Evolutionary conservation across 2,113 vertebrate genomes (phyloP).

Genomic region (Paracanthobrama guichenoti): DNA sequence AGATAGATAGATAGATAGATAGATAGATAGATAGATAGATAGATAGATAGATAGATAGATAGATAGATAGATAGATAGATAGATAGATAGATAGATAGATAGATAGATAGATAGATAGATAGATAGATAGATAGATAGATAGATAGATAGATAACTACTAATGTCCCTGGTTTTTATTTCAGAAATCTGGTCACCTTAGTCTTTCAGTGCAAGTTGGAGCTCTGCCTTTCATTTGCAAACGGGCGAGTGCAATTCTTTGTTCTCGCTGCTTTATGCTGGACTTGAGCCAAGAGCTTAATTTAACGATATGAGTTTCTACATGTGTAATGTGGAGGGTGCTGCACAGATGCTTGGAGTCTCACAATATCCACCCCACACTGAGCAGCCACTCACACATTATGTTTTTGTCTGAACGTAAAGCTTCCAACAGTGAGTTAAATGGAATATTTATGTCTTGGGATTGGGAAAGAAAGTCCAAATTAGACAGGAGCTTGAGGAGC

Average conservation of each 20-base stretch:
- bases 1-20: too few species aligned
- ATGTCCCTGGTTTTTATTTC: neutral
- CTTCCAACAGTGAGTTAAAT: constrained; percentile 39
- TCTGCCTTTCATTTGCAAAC: neutral
- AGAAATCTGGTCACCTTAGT: neutral
- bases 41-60: too few species aligned
- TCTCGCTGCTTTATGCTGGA: constrained; percentile 24
- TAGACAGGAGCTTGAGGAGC: constrained; percentile 25
- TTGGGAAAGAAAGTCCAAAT: constrained; percentile 22
- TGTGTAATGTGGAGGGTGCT: constrained; percentile 35
- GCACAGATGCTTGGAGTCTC: constrained; percentile 51
- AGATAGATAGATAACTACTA: neutral
- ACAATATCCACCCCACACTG: constrained; percentile 49
- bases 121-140: too few species aligned
- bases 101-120: too few species aligned
- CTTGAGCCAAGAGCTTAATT: constrained; percentile 29
- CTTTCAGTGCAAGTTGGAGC: neutral
- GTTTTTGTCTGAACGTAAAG: constrained; percentile 44
- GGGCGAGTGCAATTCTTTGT: constrained; percentile 14
- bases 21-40: too few species aligned
- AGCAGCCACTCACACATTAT: constrained; percentile 46
- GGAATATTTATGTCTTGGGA: constrained; percentile 29
- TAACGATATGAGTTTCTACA: constrained; percentile 43
- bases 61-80: too few species aligned
- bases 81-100: too few species aligned